phyloP scores from a whole-genome alignment of 2,113 vertebrate genomes.

The Spea multiplicata region DNA sequence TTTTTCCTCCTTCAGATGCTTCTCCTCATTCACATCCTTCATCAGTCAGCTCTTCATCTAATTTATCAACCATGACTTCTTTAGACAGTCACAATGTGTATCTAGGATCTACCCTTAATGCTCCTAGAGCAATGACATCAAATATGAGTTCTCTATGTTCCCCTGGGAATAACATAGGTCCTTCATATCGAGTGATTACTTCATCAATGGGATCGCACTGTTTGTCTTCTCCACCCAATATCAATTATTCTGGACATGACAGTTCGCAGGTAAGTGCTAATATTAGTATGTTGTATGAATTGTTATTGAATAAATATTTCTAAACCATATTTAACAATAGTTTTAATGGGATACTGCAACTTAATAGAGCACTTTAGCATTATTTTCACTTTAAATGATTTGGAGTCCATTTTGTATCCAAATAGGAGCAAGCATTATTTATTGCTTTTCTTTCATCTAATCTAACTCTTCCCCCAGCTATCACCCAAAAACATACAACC shows the following conservation, averaged over 20 bases:
- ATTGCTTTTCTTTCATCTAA: no score
- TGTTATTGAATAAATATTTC: no score
- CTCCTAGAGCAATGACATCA: constrained; percentile 50
- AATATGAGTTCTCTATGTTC: constrained; percentile 56
- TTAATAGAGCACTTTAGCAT: no score
- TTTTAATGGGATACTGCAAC: no score
- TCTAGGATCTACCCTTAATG: constrained; percentile 54
- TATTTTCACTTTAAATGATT: no score
- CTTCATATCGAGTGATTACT: constrained; percentile 61
- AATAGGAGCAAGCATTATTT: no score
- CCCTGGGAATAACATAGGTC: constrained; percentile 53
- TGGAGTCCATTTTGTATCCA: no score
- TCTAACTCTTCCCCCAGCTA: no score
- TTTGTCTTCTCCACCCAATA: constrained; percentile 54
- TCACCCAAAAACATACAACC: no score
- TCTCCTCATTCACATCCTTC: constrained; percentile 58
- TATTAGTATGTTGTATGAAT: not conserved
- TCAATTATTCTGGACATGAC: constrained; percentile 59
- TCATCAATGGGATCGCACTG: constrained; percentile 63
- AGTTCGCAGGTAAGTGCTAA: constrained; percentile 62
- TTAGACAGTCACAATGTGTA: constrained; percentile 60
- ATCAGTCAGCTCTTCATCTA: constrained; percentile 54
- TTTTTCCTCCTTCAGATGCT: constrained; percentile 57
- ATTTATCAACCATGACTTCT: constrained; percentile 53
- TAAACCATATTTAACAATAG: no score